Evolutionary conservation across 2,113 vertebrate species (phyloP), one percentile per base, ranked within the genome.

Genomic region (Asarcornis scutulata): DNA sequence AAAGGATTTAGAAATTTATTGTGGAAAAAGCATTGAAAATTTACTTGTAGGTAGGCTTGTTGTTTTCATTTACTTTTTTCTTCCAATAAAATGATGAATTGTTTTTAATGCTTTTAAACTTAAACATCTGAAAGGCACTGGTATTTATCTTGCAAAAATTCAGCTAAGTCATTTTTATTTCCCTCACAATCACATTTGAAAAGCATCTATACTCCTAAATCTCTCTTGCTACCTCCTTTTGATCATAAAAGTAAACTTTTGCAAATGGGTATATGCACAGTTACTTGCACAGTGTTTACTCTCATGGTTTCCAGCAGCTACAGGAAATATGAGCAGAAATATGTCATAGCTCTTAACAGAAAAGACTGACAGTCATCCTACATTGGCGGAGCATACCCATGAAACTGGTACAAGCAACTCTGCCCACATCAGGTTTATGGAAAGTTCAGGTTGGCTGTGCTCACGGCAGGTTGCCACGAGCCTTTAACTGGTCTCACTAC

Each of bases 81-180:
- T 75, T 77, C 1, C 1, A 75, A 48, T 68, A 40, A 86, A 81
- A 64, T 6, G 69, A 62, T 40, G 87, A 89, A 53, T 87, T 78
- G 62, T 1, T 83, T 88, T 63, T 88, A 93, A 86, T 91, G 72
- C 77, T 89, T 75, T 96, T 87, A 67, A 46, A 88, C 6, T 59
- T 68, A 95, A 86, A 85, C 64, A 95, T 40, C 10, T 29, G 18
- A 95, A 90, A 76, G 71, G 38, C 48, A 92, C 32, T 31, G 4
- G 36, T 52, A 56, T 87, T 27, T 77, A 15, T 67, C 74, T 93
- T 81, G 44, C 56, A 96, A 91, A 85, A 79, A 48, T 83, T 81
- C 8, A 91, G 18, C 64, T 52, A 89, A 81, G 44, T 59, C 2
- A 53, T 20, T 26, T 36, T 27, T 6, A 0, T 2, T 3, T 1